A percentile compares a stretch with the other conserved stretches of the same genome.
Evolutionary conservation across 2,113 vertebrate genomes (phyloP).

Genomic region (Pomatostomus ruficeps): DNA sequence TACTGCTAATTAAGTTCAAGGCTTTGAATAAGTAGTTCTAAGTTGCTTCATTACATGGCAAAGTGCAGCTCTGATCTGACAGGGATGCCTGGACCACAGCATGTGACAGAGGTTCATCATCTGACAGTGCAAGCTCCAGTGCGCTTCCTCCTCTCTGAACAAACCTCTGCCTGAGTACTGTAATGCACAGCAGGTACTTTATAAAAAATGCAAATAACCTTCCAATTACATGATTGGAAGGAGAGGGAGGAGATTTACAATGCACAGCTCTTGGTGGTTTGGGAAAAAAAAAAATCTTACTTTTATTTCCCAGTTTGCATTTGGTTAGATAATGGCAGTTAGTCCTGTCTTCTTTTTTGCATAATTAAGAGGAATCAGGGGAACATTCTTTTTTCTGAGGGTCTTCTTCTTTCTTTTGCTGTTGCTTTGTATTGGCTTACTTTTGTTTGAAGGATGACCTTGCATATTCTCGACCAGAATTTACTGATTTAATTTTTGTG

Average conservation of each 20-base stretch:
- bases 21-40: slow-evolving; percentile 4
- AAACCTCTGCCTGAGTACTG: neutral
- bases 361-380: neutral
- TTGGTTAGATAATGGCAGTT: neutral
- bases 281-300: neutral
- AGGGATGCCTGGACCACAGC: neutral
- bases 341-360: neutral
- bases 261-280: neutral
- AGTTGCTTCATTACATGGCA: neutral
- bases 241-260: neutral
- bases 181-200: neutral
- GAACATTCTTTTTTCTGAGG: neutral
- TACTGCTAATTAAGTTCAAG: neutral
- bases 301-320: neutral
- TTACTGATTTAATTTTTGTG: neutral
- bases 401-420: neutral
- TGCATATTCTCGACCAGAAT: neutral
- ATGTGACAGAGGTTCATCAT: neutral
- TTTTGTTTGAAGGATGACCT: neutral
- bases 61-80: neutral
- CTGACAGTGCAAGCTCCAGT: neutral
- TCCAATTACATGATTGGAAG: neutral
- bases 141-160: neutral
- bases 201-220: slow-evolving; percentile 6
- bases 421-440: neutral